Conservation (phyloP, 2,797 vertebrate genomes). For the Meriones psammophilus region DNA sequence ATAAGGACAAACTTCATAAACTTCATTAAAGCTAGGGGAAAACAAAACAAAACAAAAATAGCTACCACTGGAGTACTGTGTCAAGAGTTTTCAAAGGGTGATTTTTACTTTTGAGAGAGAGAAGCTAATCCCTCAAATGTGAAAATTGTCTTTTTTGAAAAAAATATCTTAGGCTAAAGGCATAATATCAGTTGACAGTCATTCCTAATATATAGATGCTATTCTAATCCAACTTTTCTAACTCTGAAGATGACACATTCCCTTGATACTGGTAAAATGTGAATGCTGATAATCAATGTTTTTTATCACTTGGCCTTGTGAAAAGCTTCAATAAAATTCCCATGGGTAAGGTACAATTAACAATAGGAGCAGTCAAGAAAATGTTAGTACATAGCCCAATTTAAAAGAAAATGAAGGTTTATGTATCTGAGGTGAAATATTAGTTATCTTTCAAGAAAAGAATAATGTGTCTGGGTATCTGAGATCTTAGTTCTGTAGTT, state of each 20-base stretch:
- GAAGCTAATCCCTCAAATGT: background rate
- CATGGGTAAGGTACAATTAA: conserved; percentile 35
- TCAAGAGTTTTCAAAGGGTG: conserved; percentile 28
- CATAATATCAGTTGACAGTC: conserved; percentile 13
- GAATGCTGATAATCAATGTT: conserved; percentile 34
- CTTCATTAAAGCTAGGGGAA: background rate
- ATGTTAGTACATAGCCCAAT: background rate
- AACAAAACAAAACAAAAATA: background rate
- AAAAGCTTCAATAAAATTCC: conserved; percentile 35
- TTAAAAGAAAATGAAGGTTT: conserved; percentile 66
- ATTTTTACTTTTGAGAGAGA: background rate
- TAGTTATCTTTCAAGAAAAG: conserved; percentile 68
- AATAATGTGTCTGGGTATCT: conserved; percentile 30
- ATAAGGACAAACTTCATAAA: background rate
- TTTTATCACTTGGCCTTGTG: conserved; percentile 12
- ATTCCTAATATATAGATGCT: background rate
- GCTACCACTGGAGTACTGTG: background rate
- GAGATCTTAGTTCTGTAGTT: conserved; percentile 60
- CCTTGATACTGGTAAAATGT: background rate
- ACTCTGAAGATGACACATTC: background rate
- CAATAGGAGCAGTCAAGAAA: background rate
- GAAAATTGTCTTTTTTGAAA: background rate
- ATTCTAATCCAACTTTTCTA: background rate
- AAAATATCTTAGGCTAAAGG: background rate
- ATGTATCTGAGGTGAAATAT: conserved; percentile 66